Base-by-base conservation (phyloP, 2,888 invertebrate species). In the Lordiphosa andalusiaca region DNA sequence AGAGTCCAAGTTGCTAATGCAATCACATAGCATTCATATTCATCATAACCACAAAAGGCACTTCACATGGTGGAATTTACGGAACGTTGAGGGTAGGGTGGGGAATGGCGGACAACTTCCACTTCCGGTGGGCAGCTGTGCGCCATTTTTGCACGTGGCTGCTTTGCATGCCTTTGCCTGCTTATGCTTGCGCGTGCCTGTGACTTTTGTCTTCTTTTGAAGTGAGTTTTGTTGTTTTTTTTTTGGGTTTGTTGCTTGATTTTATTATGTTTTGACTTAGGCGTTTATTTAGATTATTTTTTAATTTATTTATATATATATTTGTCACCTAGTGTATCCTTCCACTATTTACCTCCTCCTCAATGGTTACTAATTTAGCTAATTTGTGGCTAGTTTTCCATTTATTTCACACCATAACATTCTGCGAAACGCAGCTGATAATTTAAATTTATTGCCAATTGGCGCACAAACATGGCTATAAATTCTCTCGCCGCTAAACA, bases 11-110 rank as follows among this genome's bases (percentile, higher is more conserved):
- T 81, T 76, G 82, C 84, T 80, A 80, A 80, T 85, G 73, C 80
- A 84, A 84, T 85, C 81, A 83, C 83, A 85, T 74, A 80, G 81
- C 74, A 81, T 83, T 83, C 82, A 74, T 81, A 85, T 85, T 85
- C 85, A 84, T 84, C 80, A 84, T 78, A 67, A 68, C 83, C 80
- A 71, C 85, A 82, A 73, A 83, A 71, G 78, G 61, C 82, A 68
- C 69, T 63, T 63, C 74, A 77, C 78, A 69, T 62, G 81, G 62
- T 44, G 65, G 39, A 50, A 41, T n/a, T 41, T 12, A 25, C 23
- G 16, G n/a, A 37, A 41, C 7, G 25, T 2, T 12, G 23, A 4
- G 23, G 2, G n/a, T n/a, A 1, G 16, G 16, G 16, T 16, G 12
- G 30, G 23, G 21, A 4, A 13, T 25, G 10, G 16, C 35, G 25